A percentile compares a stretch with the other conserved stretches of the same genome.
phyloP scores from a whole-genome alignment of 2,888 invertebrate genomes.

The Hemistola chrysoprasaria region DNA sequence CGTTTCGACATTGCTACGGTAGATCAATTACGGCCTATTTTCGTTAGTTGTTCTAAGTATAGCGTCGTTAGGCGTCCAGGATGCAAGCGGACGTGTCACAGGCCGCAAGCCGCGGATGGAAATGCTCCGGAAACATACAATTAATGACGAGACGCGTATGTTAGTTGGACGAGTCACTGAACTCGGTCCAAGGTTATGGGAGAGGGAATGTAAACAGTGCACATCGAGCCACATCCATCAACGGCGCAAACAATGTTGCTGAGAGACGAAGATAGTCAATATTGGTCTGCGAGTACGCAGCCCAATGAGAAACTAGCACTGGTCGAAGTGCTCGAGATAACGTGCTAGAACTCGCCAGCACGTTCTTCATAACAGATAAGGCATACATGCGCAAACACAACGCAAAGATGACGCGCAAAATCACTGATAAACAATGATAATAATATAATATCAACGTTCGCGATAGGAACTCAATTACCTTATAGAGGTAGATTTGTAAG shows the following conservation, averaged over 20 bases:
- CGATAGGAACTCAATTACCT: constrained; percentile 8
- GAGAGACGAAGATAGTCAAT: constrained; percentile 23
- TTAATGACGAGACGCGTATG: constrained; percentile 54
- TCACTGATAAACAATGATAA: constrained; percentile 2
- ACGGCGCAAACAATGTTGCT: constrained; percentile 61
- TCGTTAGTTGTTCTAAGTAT: constrained; percentile 33
- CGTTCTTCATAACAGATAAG: neutral
- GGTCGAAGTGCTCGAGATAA: neutral
- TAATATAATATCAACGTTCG: constrained; percentile 2
- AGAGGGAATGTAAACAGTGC: constrained; percentile 55
- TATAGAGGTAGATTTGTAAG: too few species aligned
- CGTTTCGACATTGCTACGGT: constrained; percentile 42
- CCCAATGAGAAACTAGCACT: neutral
- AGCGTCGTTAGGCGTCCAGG: constrained; percentile 41
- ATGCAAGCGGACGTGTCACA: constrained; percentile 57
- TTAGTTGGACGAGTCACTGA: constrained; percentile 61
- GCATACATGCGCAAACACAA: constrained; percentile 1
- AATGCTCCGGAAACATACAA: constrained; percentile 68
- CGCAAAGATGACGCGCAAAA: constrained; percentile 4
- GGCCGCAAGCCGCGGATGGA: constrained; percentile 55
- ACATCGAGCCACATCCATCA: constrained; percentile 63
- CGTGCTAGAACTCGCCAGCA: neutral
- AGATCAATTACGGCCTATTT: constrained; percentile 32
- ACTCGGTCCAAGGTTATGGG: constrained; percentile 66
- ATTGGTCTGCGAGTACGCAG: constrained; percentile 31